Evolutionary conservation across 2,797 vertebrate genomes (phyloP).

Genomic region (Apogon hyalosoma): DNA sequence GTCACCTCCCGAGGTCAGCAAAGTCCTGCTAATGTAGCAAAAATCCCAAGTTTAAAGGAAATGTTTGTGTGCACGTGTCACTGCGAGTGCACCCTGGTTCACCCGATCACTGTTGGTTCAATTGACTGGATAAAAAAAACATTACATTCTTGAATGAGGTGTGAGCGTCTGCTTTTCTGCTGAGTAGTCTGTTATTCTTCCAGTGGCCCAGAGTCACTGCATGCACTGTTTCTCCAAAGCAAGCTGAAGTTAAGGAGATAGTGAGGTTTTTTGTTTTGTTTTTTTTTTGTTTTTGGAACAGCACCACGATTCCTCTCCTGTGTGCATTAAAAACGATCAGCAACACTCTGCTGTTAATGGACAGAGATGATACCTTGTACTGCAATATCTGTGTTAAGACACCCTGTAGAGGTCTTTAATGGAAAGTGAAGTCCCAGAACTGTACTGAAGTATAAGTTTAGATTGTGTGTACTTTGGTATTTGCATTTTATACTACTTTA

Average conservation of each 20-base stretch:
- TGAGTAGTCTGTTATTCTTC: slow-evolving; percentile 49
- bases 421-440: too few species aligned
- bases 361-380: slow-evolving; percentile 8
- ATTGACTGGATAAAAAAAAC: background rate
- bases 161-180: slow-evolving; percentile 35
- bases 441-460: too few species aligned
- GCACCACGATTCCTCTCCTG: background rate
- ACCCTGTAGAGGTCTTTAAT: too few species aligned
- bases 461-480: too few species aligned
- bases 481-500: too few species aligned
- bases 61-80: slow-evolving; percentile 19
- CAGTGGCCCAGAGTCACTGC: slow-evolving; percentile 27
- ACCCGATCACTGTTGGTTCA: background rate
- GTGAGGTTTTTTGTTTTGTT: background rate
- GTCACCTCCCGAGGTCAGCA: slow-evolving; percentile 47
- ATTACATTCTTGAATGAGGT: slow-evolving; percentile 43
- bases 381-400: slow-evolving; percentile 3
- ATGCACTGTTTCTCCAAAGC: slow-evolving; percentile 46
- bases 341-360: slow-evolving; percentile 12
- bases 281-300: slow-evolving; percentile 8
- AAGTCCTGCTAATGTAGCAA: slow-evolving; percentile 66
- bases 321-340: slow-evolving; percentile 40
- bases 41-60: slow-evolving; percentile 58
- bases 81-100: slow-evolving; percentile 6
- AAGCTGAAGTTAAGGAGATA: slow-evolving; percentile 11